Percentiles rank a stretch among this genome's conserved stretches.
These are phyloP conservation scores for Mus minutoides DNA, from an alignment of 2,797 vertebrate genomes.

Conservation along the genomic window DNA sequence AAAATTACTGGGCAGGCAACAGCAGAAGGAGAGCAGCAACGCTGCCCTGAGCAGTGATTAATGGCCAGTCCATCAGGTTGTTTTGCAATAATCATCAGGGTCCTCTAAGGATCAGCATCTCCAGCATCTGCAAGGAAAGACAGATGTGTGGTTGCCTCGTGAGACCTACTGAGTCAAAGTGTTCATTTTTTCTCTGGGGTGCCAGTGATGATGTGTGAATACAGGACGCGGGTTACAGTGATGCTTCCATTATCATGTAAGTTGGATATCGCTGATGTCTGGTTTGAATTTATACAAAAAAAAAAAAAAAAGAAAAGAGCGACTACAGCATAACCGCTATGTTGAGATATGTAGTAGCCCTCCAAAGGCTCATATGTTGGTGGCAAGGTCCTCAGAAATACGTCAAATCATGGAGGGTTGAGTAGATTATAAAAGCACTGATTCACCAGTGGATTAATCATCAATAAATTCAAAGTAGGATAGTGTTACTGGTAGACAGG, in stretches of 20 bases:
- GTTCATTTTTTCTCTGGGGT: background rate
- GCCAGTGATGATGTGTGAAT: background rate
- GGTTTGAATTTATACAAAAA: conserved; percentile 39
- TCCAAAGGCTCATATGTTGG: background rate
- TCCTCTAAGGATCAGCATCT: background rate
- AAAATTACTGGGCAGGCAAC: conserved; percentile 57
- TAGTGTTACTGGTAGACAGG: background rate
- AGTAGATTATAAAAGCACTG: background rate
- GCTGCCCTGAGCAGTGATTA: conserved; percentile 52
- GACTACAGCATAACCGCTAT: background rate
- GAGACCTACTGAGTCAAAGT: background rate
- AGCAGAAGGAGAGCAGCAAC: conserved; percentile 56
- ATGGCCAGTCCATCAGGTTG: background rate
- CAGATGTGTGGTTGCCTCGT: background rate
- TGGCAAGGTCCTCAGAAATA: background rate
- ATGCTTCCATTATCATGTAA: background rate
- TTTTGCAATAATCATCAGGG: background rate
- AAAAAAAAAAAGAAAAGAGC: background rate
- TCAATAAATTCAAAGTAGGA: no score
- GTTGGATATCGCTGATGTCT: background rate
- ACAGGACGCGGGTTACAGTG: background rate
- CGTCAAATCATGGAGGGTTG: background rate
- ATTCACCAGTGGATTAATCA: background rate
- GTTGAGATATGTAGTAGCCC: background rate
- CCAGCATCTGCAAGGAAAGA: background rate